A percentile compares a stretch with the other conserved stretches of the same genome.
phyloP scores from a whole-genome alignment of 2,888 invertebrate species.

The Muscina levida region DNA sequence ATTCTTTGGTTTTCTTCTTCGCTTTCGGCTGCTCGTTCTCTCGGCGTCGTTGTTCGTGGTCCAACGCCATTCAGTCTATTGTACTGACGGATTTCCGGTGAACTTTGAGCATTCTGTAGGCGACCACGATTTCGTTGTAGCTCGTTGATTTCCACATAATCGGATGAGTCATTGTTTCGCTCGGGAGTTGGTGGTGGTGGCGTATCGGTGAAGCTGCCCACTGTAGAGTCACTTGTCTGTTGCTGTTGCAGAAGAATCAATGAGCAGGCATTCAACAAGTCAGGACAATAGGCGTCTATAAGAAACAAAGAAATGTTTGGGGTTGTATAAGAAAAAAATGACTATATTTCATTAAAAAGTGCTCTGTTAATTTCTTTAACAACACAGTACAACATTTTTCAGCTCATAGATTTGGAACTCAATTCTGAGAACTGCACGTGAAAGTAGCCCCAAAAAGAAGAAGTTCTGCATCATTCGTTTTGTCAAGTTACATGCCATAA shows the following conservation, averaged over 20 bases:
- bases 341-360: neutral
- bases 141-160: conserved; percentile 76
- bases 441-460: too few relatives aligned
- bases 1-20: conserved; percentile 70
- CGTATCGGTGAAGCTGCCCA: conserved; percentile 74
- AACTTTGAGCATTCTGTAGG: conserved; percentile 53
- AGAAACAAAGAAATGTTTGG: conserved; percentile 15
- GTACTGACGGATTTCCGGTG: conserved; percentile 54
- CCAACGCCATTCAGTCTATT: conserved; percentile 58
- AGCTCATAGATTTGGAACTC: too few relatives aligned
- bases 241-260: conserved; percentile 75
- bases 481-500: too few relatives aligned
- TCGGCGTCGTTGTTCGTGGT: neutral
- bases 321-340: neutral
- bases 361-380: neutral
- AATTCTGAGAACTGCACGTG: too few relatives aligned
- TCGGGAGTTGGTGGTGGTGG: conserved; percentile 70
- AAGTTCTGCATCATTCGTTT: too few relatives aligned
- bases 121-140: conserved; percentile 21
- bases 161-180: conserved; percentile 68
- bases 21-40: conserved; percentile 37
- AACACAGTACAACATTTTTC: too few relatives aligned
- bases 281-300: conserved; percentile 78
- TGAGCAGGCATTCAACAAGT: conserved; percentile 77
- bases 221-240: conserved; percentile 74